Percentiles rank a stretch among this genome's conserved stretches.
phyloP scores from a whole-genome alignment of 2,888 invertebrate genomes.

The Ceratothoa steindachneri region DNA sequence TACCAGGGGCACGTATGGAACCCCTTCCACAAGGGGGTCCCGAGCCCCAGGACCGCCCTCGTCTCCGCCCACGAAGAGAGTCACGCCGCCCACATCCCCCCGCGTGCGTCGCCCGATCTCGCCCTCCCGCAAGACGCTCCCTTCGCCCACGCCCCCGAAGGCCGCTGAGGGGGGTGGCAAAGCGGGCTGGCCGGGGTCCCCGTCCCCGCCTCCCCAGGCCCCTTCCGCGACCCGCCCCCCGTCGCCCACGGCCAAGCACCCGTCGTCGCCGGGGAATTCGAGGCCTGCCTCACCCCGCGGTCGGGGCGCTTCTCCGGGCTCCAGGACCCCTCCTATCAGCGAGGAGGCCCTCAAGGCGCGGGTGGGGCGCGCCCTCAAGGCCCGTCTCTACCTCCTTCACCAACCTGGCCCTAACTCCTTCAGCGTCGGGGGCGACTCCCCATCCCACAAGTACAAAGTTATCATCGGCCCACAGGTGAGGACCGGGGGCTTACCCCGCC shows the following conservation, averaged over 20 bases:
- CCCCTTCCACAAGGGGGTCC: slow-evolving; percentile 1
- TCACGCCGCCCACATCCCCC: slow-evolving; percentile 40
- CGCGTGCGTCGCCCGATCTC: slow-evolving; percentile 31
- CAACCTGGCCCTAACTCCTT: slow-evolving; percentile 56
- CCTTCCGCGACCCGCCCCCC: slow-evolving; percentile 16
- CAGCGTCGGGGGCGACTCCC: slow-evolving; percentile 55
- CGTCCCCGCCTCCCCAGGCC: background rate
- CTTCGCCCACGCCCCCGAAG: slow-evolving; percentile 27
- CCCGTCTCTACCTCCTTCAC: slow-evolving; percentile 55
- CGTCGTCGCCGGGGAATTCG: slow-evolving; percentile 30
- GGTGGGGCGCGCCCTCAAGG: slow-evolving; percentile 51
- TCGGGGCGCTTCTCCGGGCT: slow-evolving; percentile 36
- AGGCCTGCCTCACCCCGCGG: slow-evolving; percentile 28
- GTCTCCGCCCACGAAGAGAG: slow-evolving; percentile 19
- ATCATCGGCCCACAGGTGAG: slow-evolving; percentile 56
- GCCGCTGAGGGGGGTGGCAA: background rate
- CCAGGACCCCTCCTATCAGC: slow-evolving; percentile 40
- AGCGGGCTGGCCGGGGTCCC: background rate
- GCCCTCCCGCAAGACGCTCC: slow-evolving; percentile 19
- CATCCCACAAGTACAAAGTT: slow-evolving; percentile 54
- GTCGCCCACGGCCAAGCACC: slow-evolving; percentile 20
- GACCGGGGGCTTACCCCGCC: background rate
- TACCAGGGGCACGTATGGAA: slow-evolving; percentile 16
- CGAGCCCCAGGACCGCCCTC: slow-evolving; percentile 19
- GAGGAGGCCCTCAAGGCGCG: slow-evolving; percentile 48